phyloP scores from a whole-genome alignment of 2,797 vertebrate genomes.

The Liasis olivaceus region DNA sequence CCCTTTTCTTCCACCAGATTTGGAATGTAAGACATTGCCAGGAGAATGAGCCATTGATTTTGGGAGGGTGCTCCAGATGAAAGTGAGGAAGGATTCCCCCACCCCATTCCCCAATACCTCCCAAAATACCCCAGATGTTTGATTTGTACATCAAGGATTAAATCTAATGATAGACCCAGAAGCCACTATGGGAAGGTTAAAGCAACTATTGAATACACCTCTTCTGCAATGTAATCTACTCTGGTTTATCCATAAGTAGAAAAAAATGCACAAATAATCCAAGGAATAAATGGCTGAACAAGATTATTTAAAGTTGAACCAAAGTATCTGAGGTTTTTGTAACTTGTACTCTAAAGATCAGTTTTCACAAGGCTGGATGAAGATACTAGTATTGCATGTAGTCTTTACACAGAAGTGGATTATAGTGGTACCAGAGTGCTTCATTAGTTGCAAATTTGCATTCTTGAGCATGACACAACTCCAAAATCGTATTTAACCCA shows the following conservation, averaged over 20 bases:
- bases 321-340: slow-evolving; percentile 46
- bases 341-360: slow-evolving; percentile 47
- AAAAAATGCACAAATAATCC: slow-evolving; percentile 58
- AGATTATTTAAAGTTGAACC: not conserved
- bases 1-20: not conserved
- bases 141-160: not conserved
- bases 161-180: no score
- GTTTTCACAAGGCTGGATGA: not conserved
- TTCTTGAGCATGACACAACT: no score
- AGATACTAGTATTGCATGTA: not conserved
- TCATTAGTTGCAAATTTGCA: no score
- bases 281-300: slow-evolving; percentile 42
- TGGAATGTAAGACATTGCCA: not conserved
- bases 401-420: no score
- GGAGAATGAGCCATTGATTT: not conserved
- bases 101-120: no score
- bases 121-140: not conserved
- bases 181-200: not conserved
- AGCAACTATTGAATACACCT: rapidly evolving
- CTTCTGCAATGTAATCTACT: rapidly evolving
- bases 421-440: no score
- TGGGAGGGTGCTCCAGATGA: not conserved
- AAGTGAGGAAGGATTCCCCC: not conserved
- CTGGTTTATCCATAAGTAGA: slow-evolving; percentile 42
- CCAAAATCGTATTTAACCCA: no score